Evolutionary conservation across 2,113 vertebrate genomes (phyloP).

Genomic region (Leptodactylus fuscus): DNA sequence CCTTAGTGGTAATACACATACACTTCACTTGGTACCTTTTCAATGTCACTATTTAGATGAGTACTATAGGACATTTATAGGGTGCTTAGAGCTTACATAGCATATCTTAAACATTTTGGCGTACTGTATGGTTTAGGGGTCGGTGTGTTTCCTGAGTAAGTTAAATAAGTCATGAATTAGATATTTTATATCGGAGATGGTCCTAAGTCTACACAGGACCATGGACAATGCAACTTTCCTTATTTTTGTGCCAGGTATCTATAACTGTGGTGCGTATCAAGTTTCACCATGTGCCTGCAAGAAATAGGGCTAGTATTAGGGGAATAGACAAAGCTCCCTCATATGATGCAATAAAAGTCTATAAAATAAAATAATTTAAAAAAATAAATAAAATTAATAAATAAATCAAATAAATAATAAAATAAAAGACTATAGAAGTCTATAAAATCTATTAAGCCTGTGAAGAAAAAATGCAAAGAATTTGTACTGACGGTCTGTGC

Average conservation of each 20-base stretch:
- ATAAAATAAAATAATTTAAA: too few species aligned
- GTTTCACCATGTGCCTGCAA: background rate
- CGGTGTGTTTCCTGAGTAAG: background rate
- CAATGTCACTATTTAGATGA: conserved; percentile 29
- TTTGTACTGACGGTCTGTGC: too few species aligned
- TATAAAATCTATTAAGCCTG: too few species aligned
- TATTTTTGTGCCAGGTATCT: background rate
- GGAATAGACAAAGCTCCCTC: background rate
- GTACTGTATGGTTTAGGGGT: background rate
- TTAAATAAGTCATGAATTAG: background rate
- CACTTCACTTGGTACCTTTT: background rate
- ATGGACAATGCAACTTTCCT: background rate
- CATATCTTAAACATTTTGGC: background rate
- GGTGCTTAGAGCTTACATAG: background rate
- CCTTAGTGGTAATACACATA: background rate
- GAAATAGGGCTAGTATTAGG: too few species aligned
- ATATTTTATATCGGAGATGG: background rate
- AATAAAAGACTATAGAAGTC: too few species aligned
- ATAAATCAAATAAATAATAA: too few species aligned
- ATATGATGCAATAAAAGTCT: background rate
- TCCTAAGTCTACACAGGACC: background rate
- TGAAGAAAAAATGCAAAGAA: too few species aligned
- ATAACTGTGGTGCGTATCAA: background rate
- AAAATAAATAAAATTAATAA: too few species aligned
- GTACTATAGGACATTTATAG: background rate